Evolutionary conservation across 2,113 vertebrate genomes (phyloP), one percentile per base, ranked within the genome.

Genomic region (Madoqua kirkii): DNA sequence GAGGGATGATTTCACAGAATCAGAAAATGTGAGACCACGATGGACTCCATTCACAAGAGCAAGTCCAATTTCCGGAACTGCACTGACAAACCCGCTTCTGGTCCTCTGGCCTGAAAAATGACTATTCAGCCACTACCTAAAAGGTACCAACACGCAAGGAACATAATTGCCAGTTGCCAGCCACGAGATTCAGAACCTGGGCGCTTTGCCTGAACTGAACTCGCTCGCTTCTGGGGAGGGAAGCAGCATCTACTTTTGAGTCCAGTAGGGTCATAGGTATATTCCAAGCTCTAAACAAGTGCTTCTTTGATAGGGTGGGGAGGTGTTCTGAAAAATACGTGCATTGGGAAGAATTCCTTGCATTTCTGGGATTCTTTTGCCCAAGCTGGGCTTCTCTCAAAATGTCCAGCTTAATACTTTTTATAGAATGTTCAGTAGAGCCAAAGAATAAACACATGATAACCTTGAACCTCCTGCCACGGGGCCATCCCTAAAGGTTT

Each of bases 81-180:
- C 57, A 33, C n/a, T 27, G 78, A 82, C 19, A 88, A 91, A 91
- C 60, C 74, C 76, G 54, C 17, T 52, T 82, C 93, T 82, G 74
- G 48, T 48, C 83, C 86, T 89, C 43, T n/a, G 62, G 87, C 85
- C 95, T 95, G 92, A 87, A 93, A 97, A 95, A 54, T 40, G n/a
- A 86, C 92, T 43, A 33, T 40, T 89, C 79, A 43, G 14, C 83
- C 31, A 9, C n/a, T 31, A 92, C 71, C 71, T 84, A 29, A 78
- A 81, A 87, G 89, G 52, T 50, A 89, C 79, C 59, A 29, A 67
- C 50, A 27, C 4, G 45, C n/a, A 71, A 78, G 78, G 93, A 71
- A 45, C 43, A 2, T 19, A 45, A 91, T 0, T 50, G 88, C 13
- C 90, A 57, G 27, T 15, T 79, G 50, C 43, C 89, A 29, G 16